These are phyloP conservation scores for Saccostrea echinata DNA, from an alignment of 1,140 invertebrate species.

Conservation along the genomic window DNA sequence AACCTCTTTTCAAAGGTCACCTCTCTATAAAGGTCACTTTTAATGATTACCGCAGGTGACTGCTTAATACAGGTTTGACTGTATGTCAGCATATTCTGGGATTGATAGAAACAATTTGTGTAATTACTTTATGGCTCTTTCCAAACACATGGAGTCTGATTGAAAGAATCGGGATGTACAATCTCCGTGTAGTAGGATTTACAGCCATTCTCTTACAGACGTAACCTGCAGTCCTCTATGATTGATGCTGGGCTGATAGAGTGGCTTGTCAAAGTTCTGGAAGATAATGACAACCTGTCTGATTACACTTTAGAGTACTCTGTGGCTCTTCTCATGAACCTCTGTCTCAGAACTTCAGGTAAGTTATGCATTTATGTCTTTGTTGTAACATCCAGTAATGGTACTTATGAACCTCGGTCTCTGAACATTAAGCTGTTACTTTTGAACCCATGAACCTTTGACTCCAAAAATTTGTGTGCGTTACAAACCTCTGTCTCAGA, in stretches of 20 bases:
- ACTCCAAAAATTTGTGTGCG: conserved; percentile 82
- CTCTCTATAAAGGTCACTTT: too few relatives aligned
- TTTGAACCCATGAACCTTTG: conserved; percentile 87
- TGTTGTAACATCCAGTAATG: conserved; percentile 80
- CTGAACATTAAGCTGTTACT: conserved; percentile 82
- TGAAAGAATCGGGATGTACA: too few relatives aligned
- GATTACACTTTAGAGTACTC: conserved; percentile 85
- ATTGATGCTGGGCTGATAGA: conserved; percentile 84
- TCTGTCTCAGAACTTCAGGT: conserved; percentile 84
- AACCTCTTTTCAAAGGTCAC: too few relatives aligned
- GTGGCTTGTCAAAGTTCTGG: conserved; percentile 84
- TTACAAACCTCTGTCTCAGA: neutral
- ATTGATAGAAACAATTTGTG: too few relatives aligned
- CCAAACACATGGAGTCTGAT: too few relatives aligned
- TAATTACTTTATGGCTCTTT: too few relatives aligned
- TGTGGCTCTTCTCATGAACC: conserved; percentile 86
- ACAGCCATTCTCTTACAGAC: conserved; percentile 76
- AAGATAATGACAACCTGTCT: conserved; percentile 79
- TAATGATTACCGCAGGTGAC: too few relatives aligned
- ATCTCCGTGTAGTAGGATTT: too few relatives aligned
- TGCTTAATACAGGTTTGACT: too few relatives aligned
- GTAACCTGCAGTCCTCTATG: conserved; percentile 83
- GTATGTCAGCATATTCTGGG: too few relatives aligned
- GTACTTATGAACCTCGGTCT: conserved; percentile 86
- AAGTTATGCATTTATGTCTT: neutral